Conservation (phyloP, 1,140 invertebrate species). For the Drosophila bocki region DNA sequence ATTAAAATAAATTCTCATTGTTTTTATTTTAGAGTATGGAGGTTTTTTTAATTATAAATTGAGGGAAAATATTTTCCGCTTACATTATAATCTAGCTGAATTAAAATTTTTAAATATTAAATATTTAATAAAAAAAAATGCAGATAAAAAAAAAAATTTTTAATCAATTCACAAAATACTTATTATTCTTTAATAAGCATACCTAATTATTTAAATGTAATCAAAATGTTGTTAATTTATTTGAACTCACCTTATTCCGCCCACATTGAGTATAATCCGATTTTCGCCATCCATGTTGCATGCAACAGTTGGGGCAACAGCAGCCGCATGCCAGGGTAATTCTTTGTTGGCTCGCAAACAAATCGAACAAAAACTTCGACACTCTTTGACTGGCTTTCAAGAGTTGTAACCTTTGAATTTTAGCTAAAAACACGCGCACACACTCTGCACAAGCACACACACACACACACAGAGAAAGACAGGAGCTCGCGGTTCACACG, state of each 20-base stretch:
- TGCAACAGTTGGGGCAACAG: slow-evolving; percentile 74
- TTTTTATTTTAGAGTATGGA: not conserved
- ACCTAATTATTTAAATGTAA: not conserved
- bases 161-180: not conserved
- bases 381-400: slow-evolving; percentile 12
- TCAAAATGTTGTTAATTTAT: not conserved
- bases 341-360: slow-evolving; percentile 34
- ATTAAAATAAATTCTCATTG: not conserved
- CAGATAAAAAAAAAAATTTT: too few relatives aligned
- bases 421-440: not conserved
- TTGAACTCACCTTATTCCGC: slow-evolving; percentile 90
- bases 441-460: not conserved
- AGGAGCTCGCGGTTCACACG: slow-evolving; percentile 16
- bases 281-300: slow-evolving; percentile 94
- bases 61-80: not conserved
- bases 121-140: too few relatives aligned
- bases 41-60: not conserved
- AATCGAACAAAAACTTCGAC: slow-evolving; percentile 34
- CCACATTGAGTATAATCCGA: slow-evolving; percentile 98
- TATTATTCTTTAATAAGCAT: not conserved
- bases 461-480: not conserved
- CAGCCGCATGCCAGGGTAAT: slow-evolving; percentile 74
- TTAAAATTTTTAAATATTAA: too few relatives aligned
- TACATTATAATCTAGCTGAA: not conserved
- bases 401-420: slow-evolving; percentile 9